Conservation (phyloP, 2,888 invertebrate genomes). For the Heliconius charithonia region DNA sequence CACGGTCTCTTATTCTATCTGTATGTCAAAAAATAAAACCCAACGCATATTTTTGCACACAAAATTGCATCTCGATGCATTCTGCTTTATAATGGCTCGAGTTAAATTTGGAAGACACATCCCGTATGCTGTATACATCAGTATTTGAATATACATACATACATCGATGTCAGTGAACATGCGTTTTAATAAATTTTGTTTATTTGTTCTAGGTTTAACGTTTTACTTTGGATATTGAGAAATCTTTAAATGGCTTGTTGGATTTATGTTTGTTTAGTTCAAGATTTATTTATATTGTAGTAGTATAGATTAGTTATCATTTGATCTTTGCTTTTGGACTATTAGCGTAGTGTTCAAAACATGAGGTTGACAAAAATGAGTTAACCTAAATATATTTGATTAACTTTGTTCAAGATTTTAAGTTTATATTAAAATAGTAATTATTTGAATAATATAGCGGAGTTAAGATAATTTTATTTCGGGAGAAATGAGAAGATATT, state of each 20-base stretch:
- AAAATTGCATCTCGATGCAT: conserved; percentile 48
- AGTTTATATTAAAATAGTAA: neutral
- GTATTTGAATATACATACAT: conserved; percentile 43
- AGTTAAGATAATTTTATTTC: neutral
- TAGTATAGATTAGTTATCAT: neutral
- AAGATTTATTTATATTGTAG: neutral
- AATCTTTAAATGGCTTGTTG: conserved; percentile 27
- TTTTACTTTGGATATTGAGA: conserved; percentile 36
- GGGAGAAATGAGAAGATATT: neutral
- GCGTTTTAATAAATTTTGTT: conserved; percentile 54
- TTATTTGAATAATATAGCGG: neutral
- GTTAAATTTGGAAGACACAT: conserved; percentile 62
- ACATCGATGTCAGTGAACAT: neutral
- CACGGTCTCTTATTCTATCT: no score
- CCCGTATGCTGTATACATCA: conserved; percentile 52
- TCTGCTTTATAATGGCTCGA: conserved; percentile 57
- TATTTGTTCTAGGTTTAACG: conserved; percentile 42
- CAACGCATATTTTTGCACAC: conserved; percentile 45
- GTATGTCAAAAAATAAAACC: no score
- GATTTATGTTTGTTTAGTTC: conserved; percentile 30
- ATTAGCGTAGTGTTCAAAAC: no score
- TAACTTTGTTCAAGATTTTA: no score
- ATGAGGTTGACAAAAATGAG: no score
- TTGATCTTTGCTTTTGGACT: neutral
- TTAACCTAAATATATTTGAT: no score